These are phyloP conservation scores for Oscheius sp. DNA, from an alignment of 2,888 invertebrate genomes.

Conservation along the genomic window DNA sequence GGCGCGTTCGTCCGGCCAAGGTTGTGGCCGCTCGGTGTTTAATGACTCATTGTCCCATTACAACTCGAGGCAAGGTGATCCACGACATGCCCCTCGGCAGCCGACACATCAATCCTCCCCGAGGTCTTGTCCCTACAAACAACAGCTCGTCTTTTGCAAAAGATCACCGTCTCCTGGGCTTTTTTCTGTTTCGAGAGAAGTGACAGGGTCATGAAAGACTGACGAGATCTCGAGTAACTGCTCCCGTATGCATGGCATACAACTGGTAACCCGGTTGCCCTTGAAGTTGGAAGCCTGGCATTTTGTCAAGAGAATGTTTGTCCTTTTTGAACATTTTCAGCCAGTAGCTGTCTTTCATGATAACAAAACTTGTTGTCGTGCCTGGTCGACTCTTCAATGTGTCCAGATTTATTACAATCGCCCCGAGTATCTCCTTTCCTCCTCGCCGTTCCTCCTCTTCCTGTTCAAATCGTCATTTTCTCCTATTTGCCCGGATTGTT, in stretches of 20 bases:
- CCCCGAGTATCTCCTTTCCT: too few relatives aligned
- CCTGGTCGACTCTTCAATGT: neutral
- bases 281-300: too few relatives aligned
- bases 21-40: slow-evolving; percentile 20
- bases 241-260: too few relatives aligned
- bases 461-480: neutral
- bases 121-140: neutral
- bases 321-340: neutral
- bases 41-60: slow-evolving; percentile 37
- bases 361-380: neutral
- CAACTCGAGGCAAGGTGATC: slow-evolving; percentile 24
- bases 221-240: too few relatives aligned
- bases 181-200: neutral
- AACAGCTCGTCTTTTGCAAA: neutral
- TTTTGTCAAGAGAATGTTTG: too few relatives aligned
- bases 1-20: slow-evolving; percentile 19
- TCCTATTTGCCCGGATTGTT: slow-evolving; percentile 22
- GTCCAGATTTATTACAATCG: too few relatives aligned
- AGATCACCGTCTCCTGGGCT: neutral
- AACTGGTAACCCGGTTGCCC: too few relatives aligned
- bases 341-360: neutral
- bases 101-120: neutral
- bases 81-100: slow-evolving; percentile 14
- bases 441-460: neutral
- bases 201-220: too few relatives aligned